phyloP scores from a whole-genome alignment of 2,797 vertebrate genomes.

The Psittacula derbiana region DNA sequence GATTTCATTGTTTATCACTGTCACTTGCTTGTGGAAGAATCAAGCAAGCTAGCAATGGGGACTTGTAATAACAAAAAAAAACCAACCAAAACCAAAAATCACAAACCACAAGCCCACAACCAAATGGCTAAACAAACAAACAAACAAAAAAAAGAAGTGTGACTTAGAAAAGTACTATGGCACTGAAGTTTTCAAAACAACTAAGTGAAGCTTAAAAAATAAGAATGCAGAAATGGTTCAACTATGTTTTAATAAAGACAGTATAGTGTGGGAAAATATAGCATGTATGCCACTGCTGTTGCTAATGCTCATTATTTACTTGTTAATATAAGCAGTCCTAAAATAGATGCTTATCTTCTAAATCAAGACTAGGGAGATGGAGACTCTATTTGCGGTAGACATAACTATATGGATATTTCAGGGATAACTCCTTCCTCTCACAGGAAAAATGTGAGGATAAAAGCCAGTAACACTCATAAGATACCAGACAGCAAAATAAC shows the following conservation, averaged over 20 bases:
- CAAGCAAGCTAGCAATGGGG: slow-evolving; percentile 61
- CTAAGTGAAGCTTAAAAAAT: neutral
- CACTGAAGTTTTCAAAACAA: neutral
- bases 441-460: neutral
- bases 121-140: neutral
- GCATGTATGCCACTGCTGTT: neutral
- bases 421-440: neutral
- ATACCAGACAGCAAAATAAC: neutral
- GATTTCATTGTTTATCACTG: slow-evolving; percentile 68
- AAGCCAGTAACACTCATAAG: neutral
- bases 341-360: neutral
- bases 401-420: neutral
- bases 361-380: neutral
- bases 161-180: slow-evolving; percentile 23
- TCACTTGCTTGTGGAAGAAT: slow-evolving; percentile 55
- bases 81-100: too few species aligned
- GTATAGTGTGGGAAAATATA: neutral
- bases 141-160: neutral
- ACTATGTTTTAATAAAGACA: neutral
- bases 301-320: neutral
- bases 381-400: neutral
- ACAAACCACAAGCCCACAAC: neutral
- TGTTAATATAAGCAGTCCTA: neutral
- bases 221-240: neutral
- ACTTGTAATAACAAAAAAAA: slow-evolving; percentile 41